These are phyloP conservation scores for Ispidina lecontei DNA, from an alignment of 2,797 vertebrate genomes.

Conservation along the genomic window DNA sequence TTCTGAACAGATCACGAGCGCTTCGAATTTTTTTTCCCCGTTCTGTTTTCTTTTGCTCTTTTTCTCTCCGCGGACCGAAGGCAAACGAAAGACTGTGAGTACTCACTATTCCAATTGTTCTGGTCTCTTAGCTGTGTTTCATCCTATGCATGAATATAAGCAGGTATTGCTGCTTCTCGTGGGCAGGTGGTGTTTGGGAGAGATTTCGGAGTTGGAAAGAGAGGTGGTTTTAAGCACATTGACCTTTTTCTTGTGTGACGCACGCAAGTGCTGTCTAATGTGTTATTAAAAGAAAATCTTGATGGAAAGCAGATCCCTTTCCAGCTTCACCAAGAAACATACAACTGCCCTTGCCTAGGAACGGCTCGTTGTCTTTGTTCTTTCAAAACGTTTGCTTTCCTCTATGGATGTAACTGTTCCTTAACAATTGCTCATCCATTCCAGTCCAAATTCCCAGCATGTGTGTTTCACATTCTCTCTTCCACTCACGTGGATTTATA, in stretches of 20 bases:
- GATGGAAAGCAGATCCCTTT: conserved; percentile 44
- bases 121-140: background rate
- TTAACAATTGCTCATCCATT: background rate
- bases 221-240: background rate
- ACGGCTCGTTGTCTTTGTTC: background rate
- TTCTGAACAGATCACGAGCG: background rate
- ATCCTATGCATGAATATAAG: background rate
- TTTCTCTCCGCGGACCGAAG: conserved; percentile 10
- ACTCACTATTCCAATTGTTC: conserved; percentile 24
- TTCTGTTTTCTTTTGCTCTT: background rate
- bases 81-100: conserved; percentile 56
- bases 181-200: background rate
- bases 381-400: background rate
- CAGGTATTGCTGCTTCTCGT: background rate
- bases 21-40: background rate
- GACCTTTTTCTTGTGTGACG: background rate
- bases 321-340: background rate
- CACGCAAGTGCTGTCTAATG: background rate
- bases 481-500: background rate
- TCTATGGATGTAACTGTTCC: background rate
- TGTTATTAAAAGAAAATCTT: conserved; percentile 5
- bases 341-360: conserved; percentile 1
- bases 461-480: background rate
- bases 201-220: background rate
- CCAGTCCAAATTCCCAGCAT: background rate